Conservation (phyloP, 2,113 vertebrate species). For the Cyprinodon variegatus region DNA sequence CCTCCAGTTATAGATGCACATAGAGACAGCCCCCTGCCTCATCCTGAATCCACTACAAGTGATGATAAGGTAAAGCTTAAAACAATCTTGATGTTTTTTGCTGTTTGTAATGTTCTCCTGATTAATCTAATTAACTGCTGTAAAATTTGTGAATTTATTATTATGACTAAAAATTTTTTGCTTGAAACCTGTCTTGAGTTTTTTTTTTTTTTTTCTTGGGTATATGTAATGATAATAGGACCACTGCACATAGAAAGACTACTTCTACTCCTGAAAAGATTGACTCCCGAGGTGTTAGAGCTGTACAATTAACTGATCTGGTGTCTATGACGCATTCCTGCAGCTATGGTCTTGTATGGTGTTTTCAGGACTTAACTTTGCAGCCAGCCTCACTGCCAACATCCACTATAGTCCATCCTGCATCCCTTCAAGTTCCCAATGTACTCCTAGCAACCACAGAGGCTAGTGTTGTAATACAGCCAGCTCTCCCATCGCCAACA, state of each 20-base stretch:
- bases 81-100: not conserved
- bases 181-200: conserved; percentile 16
- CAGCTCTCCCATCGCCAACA: conserved; percentile 96
- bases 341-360: conserved; percentile 80
- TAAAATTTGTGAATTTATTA: conserved; percentile 9
- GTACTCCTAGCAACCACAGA: conserved; percentile 97
- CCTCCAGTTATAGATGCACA: conserved; percentile 87
- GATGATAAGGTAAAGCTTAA: conserved; percentile 88
- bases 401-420: conserved; percentile 96
- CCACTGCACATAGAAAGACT: conserved; percentile 11
- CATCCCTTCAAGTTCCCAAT: conserved; percentile 97
- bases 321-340: conserved; percentile 61
- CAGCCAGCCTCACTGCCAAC: conserved; percentile 93
- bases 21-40: conserved; percentile 94
- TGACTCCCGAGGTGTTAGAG: conserved; percentile 7
- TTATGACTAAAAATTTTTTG: not conserved
- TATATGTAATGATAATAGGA: conserved; percentile 3
- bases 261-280: conserved; percentile 5
- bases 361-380: conserved; percentile 92
- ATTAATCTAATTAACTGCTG: not conserved
- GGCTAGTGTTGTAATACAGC: conserved; percentile 98
- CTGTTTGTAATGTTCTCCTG: conserved; percentile 2
- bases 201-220: no score
- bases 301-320: conserved; percentile 18
- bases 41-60: conserved; percentile 95